Evolutionary conservation across 2,113 vertebrate species (phyloP).

Genomic region (Gnathonemus longibarbis): DNA sequence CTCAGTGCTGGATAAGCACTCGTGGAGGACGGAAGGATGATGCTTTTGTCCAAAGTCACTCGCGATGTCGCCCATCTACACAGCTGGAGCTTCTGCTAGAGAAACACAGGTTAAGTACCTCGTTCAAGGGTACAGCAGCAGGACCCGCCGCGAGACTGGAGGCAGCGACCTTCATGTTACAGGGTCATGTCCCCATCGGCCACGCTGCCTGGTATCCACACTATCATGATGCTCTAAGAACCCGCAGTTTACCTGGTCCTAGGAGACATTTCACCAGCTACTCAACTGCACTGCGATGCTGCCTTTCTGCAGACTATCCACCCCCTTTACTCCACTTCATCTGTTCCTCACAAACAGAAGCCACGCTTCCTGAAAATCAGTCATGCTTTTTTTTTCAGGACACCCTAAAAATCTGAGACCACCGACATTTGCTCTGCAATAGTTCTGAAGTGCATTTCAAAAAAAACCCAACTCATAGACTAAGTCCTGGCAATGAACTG

Average conservation of each 20-base stretch:
- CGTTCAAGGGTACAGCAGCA: background rate
- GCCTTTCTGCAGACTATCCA: background rate
- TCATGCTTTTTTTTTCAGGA: no score
- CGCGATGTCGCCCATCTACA: background rate
- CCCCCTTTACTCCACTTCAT: background rate
- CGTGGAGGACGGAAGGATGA: background rate
- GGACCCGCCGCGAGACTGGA: background rate
- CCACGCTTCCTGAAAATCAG: background rate
- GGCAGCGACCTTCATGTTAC: background rate
- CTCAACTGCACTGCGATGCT: background rate
- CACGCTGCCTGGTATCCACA: background rate
- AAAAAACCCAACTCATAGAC: background rate
- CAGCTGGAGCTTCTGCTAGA: background rate
- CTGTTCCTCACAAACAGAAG: background rate
- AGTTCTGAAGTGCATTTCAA: background rate
- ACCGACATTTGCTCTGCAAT: background rate
- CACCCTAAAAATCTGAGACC: background rate
- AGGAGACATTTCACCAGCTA: background rate
- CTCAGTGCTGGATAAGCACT: background rate
- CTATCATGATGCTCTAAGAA: background rate
- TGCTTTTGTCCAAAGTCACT: background rate
- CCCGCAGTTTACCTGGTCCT: background rate
- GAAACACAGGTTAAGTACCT: background rate
- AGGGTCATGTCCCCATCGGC: background rate
- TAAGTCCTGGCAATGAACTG: constrained; percentile 17